Conservation (phyloP, 2,888 invertebrate species). For the Troides aeacus region DNA sequence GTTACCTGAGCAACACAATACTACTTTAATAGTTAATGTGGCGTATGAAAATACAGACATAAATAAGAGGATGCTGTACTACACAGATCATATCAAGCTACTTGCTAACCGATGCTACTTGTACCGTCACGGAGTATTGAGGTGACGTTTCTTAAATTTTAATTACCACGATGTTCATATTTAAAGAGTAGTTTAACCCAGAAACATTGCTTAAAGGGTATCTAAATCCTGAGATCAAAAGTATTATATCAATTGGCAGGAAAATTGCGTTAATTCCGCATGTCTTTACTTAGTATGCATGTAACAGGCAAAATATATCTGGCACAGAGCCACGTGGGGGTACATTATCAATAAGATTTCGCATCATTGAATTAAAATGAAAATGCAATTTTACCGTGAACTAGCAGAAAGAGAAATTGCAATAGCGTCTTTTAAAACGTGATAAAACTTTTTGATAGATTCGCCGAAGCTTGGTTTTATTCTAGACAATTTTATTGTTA, state of each 20-base stretch:
- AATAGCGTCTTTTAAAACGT: constrained; percentile 15
- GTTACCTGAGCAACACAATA: too few species aligned
- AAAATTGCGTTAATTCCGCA: neutral
- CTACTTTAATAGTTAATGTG: too few species aligned
- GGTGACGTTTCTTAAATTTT: too few species aligned
- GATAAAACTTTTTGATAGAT: constrained; percentile 5
- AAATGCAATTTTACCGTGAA: constrained; percentile 21
- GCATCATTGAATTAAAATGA: constrained; percentile 18
- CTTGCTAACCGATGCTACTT: too few species aligned
- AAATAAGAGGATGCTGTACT: too few species aligned
- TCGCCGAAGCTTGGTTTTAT: neutral
- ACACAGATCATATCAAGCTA: too few species aligned
- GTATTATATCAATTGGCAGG: neutral
- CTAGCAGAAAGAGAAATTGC: constrained; percentile 9
- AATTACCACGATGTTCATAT: neutral
- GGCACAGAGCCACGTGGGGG: constrained; percentile 20
- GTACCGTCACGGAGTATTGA: too few species aligned
- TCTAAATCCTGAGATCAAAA: neutral
- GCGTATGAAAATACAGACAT: too few species aligned
- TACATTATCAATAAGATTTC: constrained; percentile 22
- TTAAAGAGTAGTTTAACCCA: neutral
- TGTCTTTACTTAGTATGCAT: neutral
- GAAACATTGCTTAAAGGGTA: neutral
- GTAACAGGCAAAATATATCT: constrained; percentile 6
- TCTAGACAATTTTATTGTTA: neutral